Conservation (phyloP, 2,888 invertebrate genomes). For the Notodonta dromedarius region DNA sequence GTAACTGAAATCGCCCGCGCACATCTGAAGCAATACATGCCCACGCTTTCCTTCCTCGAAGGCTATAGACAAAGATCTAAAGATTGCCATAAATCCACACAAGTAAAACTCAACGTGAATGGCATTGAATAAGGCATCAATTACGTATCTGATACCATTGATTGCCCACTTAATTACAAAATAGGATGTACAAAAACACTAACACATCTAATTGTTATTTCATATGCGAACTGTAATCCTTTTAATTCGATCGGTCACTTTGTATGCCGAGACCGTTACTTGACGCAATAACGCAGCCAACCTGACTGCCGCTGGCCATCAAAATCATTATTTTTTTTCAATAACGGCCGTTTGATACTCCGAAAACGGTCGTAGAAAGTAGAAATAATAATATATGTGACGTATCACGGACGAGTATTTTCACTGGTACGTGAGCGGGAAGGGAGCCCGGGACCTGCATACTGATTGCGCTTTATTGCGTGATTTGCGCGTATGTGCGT, state of each 20-base stretch:
- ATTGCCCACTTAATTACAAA: constrained; percentile 45
- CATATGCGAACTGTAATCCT: constrained; percentile 37
- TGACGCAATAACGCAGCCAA: constrained; percentile 31
- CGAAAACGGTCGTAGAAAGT: constrained; percentile 75
- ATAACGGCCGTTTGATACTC: constrained; percentile 51
- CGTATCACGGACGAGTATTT: constrained; percentile 67
- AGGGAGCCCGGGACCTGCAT: constrained; percentile 64
- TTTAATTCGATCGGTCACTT: constrained; percentile 38
- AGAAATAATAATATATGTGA: constrained; percentile 65
- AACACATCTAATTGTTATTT: constrained; percentile 38
- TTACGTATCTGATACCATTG: constrained; percentile 34
- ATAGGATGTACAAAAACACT: constrained; percentile 30
- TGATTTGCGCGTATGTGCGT: constrained; percentile 53
- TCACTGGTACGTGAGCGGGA: constrained; percentile 71
- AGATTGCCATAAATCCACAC: neutral
- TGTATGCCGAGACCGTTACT: constrained; percentile 36
- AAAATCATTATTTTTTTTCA: constrained; percentile 54
- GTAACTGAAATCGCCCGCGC: neutral
- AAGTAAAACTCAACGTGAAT: constrained; percentile 29
- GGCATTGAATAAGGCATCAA: constrained; percentile 30
- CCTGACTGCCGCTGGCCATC: constrained; percentile 10
- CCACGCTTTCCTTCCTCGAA: neutral
- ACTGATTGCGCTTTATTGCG: constrained; percentile 63
- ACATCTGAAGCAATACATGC: neutral
- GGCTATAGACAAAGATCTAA: neutral